Evolutionary conservation across 1,140 invertebrate genomes (phyloP).

Genomic region (Drosophila bocqueti): DNA sequence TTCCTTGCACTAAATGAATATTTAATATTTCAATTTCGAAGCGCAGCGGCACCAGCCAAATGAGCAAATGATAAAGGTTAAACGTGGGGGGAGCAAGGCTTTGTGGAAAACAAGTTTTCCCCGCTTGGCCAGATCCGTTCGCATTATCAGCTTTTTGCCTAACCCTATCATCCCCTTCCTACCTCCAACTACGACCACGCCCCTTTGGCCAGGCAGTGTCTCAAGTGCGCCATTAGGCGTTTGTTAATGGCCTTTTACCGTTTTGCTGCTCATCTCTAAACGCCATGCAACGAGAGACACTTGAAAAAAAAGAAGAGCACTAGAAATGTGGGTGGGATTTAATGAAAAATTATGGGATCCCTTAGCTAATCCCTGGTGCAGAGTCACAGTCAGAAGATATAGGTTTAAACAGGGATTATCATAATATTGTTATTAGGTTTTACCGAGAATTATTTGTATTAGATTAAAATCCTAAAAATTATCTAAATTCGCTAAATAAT

Average conservation of each 20-base stretch:
- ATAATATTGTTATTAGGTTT: background rate
- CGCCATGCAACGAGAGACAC: conserved; percentile 54
- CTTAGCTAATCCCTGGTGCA: background rate
- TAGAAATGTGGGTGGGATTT: background rate
- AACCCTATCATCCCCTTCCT: conserved; percentile 32
- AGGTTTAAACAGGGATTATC: background rate
- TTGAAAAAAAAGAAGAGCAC: conserved; percentile 5
- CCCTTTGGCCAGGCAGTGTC: conserved; percentile 45
- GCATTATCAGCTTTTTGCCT: conserved; percentile 66
- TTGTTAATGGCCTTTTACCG: conserved; percentile 79
- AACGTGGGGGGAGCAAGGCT: background rate
- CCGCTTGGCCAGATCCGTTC: conserved; percentile 57
- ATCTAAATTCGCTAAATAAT: no score
- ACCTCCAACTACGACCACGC: conserved; percentile 16
- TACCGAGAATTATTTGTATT: no score
- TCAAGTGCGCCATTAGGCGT: conserved; percentile 79
- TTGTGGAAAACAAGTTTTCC: conserved; percentile 10
- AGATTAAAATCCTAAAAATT: no score
- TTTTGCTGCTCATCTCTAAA: conserved; percentile 58
- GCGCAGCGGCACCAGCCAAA: conserved; percentile 2
- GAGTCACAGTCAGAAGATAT: background rate
- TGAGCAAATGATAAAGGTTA: conserved; percentile 7
- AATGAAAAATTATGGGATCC: background rate
- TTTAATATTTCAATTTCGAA: conserved; percentile 78
- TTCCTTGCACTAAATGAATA: conserved; percentile 71